A percentile compares a stretch with the other conserved stretches of the same genome.
Conservation (phyloP, 2,888 invertebrate genomes). For the Phyto melanocephala region DNA sequence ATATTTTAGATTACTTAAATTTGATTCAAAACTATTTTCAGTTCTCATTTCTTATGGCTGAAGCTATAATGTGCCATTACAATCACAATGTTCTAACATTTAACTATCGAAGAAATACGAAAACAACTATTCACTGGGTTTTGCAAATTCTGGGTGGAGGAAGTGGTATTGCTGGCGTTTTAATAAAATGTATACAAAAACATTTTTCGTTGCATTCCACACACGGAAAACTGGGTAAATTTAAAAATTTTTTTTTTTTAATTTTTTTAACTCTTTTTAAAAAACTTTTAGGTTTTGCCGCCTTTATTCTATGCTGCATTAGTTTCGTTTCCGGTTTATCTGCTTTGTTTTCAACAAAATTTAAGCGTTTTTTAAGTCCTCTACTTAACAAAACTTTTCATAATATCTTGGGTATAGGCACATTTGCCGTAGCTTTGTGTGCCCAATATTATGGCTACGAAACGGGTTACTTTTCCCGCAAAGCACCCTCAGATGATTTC, state of each 20-base stretch:
- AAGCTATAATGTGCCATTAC: slow-evolving; percentile 76
- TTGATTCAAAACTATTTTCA: slow-evolving; percentile 49
- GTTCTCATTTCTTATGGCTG: slow-evolving; percentile 77
- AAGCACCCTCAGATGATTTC: slow-evolving; percentile 68
- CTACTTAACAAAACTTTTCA: slow-evolving; percentile 75
- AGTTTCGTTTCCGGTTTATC: slow-evolving; percentile 73
- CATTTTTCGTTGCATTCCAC: slow-evolving; percentile 69
- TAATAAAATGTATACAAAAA: slow-evolving; percentile 73
- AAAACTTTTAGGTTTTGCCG: slow-evolving; percentile 74
- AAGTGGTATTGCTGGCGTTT: slow-evolving; percentile 73
- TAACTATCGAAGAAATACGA: slow-evolving; percentile 72
- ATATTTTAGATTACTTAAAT: neutral
- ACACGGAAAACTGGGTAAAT: slow-evolving; percentile 74
- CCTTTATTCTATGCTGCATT: slow-evolving; percentile 73
- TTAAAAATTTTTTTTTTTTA: neutral
- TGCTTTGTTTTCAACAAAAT: slow-evolving; percentile 71
- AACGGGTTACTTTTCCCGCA: slow-evolving; percentile 72
- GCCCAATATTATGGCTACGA: slow-evolving; percentile 76
- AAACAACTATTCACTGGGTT: slow-evolving; percentile 77
- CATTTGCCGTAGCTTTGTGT: slow-evolving; percentile 74
- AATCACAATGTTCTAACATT: slow-evolving; percentile 72
- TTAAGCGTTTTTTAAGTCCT: slow-evolving; percentile 71
- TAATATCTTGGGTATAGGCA: slow-evolving; percentile 72
- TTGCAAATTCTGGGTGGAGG: slow-evolving; percentile 73
- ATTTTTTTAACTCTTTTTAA: too few species aligned